Base-by-base conservation (phyloP, 1,140 invertebrate species). In the Monomorium pharaonis region DNA sequence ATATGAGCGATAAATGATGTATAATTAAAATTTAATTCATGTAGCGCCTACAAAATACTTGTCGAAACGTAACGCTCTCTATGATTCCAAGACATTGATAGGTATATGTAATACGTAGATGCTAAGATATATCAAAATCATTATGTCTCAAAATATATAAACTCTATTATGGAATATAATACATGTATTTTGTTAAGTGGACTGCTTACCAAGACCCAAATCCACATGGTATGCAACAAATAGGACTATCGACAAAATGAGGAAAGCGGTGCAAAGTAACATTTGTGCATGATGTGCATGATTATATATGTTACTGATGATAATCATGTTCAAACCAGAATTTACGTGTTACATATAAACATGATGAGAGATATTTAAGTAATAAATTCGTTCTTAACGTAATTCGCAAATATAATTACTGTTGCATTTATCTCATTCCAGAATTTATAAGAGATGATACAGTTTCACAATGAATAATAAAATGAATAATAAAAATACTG, bases 171-270 rank as follows among this genome's bases (percentile, higher is more conserved):
- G 92, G 80, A 93, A 92, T 92, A 93, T 92, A 93, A 92, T 92
- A 93, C 92, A 92, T 92, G 91, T 91, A 93, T 93, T 92, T 92
- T 92, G 92, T 94, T 91, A 91, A 90, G 93, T 94, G 93, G 93
- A 93, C 90, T 94, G 94, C 94, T 95, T 95, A 95, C 94, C 94
- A 95, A 95, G 89, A 95, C 94, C 94, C 94, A 95, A 95, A 95
- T 95, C 94, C 94, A 95, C 94, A 95, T 95, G 93, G 94, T 95
- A 95, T 95, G 94, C 94, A 95, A 95, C 93, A 95, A 95, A 95
- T 95, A 95, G 93, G 94, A 95, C 94, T 95, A 95, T 94, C 93
- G 94, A 95, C 92, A 95, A 95, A 94, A 95, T 93, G 92, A 94
- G 93, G 93, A 95, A 95, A 95, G 94, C 94, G 93, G 93, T 95